These are phyloP conservation scores for Archips xylosteana DNA, from an alignment of 2,888 invertebrate species.

Conservation along the genomic window DNA sequence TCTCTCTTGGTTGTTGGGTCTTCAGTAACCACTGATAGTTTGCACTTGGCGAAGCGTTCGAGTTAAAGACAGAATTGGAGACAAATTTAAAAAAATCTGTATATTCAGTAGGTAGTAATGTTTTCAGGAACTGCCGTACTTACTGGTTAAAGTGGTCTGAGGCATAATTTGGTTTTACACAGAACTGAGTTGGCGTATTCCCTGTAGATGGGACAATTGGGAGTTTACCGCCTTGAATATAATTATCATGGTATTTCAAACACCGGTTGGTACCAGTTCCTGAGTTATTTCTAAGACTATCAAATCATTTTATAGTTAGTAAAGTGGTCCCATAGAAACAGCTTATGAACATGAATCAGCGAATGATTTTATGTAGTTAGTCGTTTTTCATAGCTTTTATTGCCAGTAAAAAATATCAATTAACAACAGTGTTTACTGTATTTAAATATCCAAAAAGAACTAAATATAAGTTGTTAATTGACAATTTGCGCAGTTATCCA, in stretches of 20 bases:
- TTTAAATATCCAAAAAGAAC: background rate
- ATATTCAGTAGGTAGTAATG: background rate
- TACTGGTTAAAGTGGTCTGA: background rate
- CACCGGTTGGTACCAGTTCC: background rate
- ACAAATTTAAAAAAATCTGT: background rate
- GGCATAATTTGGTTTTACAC: no score
- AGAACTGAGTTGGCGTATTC: no score
- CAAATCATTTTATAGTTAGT: background rate
- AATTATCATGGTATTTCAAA: background rate
- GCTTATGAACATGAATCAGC: background rate
- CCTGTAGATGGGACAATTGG: no score
- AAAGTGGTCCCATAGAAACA: background rate
- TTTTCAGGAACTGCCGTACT: background rate
- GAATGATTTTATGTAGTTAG: slow-evolving; percentile 2
- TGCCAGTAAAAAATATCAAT: background rate
- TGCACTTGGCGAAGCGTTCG: background rate
- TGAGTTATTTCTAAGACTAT: background rate
- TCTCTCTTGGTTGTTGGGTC: background rate
- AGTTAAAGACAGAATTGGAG: background rate
- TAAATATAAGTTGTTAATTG: background rate
- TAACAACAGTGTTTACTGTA: background rate
- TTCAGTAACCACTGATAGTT: slow-evolving; percentile 3
- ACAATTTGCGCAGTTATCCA: background rate
- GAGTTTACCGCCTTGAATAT: no score
- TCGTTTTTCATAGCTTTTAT: background rate